Evolutionary conservation across 2,113 vertebrate genomes (phyloP).

Genomic region (Bubo bubo): DNA sequence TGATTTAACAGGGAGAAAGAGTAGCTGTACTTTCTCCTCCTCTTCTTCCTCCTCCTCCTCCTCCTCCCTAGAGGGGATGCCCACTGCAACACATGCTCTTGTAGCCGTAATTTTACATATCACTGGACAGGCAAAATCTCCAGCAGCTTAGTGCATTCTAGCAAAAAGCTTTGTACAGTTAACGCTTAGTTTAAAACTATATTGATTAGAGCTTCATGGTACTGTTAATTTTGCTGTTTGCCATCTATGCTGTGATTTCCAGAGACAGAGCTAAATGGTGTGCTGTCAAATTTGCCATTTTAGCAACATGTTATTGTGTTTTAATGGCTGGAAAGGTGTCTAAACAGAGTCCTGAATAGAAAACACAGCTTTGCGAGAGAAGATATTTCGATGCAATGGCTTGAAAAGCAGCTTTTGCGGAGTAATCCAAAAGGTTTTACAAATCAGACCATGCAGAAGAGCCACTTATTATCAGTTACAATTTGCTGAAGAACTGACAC

Average conservation of each 20-base stretch:
- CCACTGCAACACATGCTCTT: fast-evolving
- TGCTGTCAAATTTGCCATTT: not conserved
- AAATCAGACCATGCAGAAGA: not conserved
- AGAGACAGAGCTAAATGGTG: not conserved
- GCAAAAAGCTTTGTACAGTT: not conserved
- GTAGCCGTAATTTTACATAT: fast-evolving
- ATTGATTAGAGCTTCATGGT: not conserved
- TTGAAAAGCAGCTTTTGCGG: not conserved
- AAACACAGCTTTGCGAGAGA: not conserved
- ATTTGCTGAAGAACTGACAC: too few species aligned
- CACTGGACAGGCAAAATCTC: not conserved
- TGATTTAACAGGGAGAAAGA: not conserved
- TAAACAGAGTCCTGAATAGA: not conserved
- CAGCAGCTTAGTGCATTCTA: not conserved
- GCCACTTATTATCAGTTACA: too few species aligned
- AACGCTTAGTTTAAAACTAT: not conserved
- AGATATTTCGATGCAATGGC: not conserved
- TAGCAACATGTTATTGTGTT: not conserved
- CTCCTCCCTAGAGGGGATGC: too few species aligned
- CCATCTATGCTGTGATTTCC: not conserved
- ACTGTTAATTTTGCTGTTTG: not conserved
- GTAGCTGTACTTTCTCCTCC: not conserved
- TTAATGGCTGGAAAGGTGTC: not conserved
- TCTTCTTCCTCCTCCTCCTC: not conserved
- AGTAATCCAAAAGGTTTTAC: not conserved